phyloP scores from a whole-genome alignment of 2,888 invertebrate species.

The Harpalus rubripes region DNA sequence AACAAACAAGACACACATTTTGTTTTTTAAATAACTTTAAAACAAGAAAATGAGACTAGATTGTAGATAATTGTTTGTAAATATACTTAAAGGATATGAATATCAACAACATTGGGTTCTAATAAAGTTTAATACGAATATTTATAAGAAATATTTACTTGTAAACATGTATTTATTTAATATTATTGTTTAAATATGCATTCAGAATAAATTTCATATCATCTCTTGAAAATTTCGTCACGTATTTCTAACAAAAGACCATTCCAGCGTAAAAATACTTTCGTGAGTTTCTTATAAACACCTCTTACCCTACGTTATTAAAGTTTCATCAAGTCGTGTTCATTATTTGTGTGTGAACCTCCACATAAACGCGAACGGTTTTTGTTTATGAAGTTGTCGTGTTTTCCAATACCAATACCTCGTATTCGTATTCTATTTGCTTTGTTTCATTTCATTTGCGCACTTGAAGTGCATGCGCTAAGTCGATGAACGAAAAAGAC shows the following conservation, averaged over 20 bases:
- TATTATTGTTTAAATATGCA: neutral
- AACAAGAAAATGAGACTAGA: too few relatives aligned
- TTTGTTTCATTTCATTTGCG: constrained; percentile 49
- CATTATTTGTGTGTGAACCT: neutral
- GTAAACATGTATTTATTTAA: neutral
- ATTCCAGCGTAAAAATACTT: constrained; percentile 1
- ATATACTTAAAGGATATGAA: too few relatives aligned
- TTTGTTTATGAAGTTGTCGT: constrained; percentile 15
- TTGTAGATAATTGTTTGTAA: too few relatives aligned
- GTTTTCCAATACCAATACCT: constrained; percentile 14
- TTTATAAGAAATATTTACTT: too few relatives aligned
- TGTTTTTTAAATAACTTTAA: too few relatives aligned
- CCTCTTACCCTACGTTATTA: neutral
- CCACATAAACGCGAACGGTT: constrained; percentile 2
- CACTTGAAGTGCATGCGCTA: constrained; percentile 18
- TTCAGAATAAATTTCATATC: neutral
- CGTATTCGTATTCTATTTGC: constrained; percentile 25
- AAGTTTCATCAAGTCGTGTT: constrained; percentile 13
- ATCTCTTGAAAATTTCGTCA: neutral
- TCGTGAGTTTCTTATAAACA: constrained; percentile 24
- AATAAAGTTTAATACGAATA: too few relatives aligned
- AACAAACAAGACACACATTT: too few relatives aligned
- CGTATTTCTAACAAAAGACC: constrained; percentile 15
- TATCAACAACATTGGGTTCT: too few relatives aligned
- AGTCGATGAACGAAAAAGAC: constrained; percentile 19